Evolutionary conservation across 2,797 vertebrate species (phyloP), one percentile per base, ranked within the genome.

Genomic region (Holocentrus rufus): DNA sequence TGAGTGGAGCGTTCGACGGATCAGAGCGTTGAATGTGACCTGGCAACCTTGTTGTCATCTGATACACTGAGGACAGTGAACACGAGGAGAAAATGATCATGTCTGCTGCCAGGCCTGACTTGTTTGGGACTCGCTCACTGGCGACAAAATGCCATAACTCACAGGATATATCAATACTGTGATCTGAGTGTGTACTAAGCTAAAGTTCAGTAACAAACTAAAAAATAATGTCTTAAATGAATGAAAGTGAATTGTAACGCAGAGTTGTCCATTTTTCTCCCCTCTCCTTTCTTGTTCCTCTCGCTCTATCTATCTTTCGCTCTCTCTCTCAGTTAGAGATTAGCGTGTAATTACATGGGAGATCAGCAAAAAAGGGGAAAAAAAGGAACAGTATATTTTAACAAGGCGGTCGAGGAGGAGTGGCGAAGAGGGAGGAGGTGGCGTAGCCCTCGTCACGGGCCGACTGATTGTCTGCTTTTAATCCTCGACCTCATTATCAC

Each of bases 401-500:
- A 95, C 93, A 93, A 93, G 93, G 88, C 93, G 80, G 92, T 25
- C 14, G 75, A 79, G 49, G 81, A 75, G 77, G 70, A 71, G 76
- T 58, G 85, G 50, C 30, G 67, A 39, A 13, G 67, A 61, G 49
- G 79, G 80, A 72, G 81, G 86, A 69, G 86, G 85, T 39, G 79
- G 80, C 34, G 62, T 59, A 46, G 85, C 72, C 79, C 61, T 92
- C 83, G 91, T 94, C 95, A 95, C 89, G 88, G 94, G 93, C 91
- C 88, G 72, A 89, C 94, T 94, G 94, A 97, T 96, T 95, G 94
- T 93, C 94, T 96, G 93, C 95, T 95, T 96, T 95, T 97, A 97
- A 97, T 97, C 95, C 96, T 95, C 93, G 95, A 96, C 94, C 95
- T 97, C 97, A 99, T 98, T 98, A 98, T 97, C 97, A 97, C 96